Evolutionary conservation across 2,888 invertebrate species (phyloP).

Genomic region (Euplagia quadripunctaria): DNA sequence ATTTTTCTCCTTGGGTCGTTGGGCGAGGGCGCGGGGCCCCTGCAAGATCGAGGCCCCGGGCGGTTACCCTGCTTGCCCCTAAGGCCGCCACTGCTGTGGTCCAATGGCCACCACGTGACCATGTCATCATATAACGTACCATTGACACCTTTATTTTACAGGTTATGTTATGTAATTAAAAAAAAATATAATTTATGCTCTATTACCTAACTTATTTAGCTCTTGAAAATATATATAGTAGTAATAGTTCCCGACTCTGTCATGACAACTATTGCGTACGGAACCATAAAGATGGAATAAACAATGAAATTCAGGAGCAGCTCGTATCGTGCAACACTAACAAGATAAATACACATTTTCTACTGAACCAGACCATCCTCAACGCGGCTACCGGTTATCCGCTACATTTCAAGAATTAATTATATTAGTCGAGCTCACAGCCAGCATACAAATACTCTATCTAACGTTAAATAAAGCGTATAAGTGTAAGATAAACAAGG

Average conservation of each 20-base stretch:
- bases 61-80: too few relatives aligned
- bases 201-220: background rate
- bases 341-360: background rate
- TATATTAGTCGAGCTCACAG: constrained; percentile 1
- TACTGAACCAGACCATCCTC: background rate
- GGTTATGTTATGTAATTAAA: background rate
- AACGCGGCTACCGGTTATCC: background rate
- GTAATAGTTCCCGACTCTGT: too few relatives aligned
- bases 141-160: background rate
- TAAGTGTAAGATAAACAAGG: background rate
- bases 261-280: background rate
- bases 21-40: too few relatives aligned
- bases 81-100: too few relatives aligned
- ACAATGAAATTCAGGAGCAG: background rate
- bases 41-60: too few relatives aligned
- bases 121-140: too few relatives aligned
- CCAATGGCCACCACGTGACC: too few relatives aligned
- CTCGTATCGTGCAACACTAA: constrained; percentile 2
- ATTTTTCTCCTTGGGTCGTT: too few relatives aligned
- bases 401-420: constrained; percentile 15
- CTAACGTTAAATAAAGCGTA: constrained; percentile 3
- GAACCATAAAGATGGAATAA: background rate
- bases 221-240: too few relatives aligned
- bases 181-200: background rate
- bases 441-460: constrained; percentile 14